These are phyloP conservation scores for Natrix natrix DNA, from an alignment of 2,797 vertebrate genomes.

Conservation along the genomic window DNA sequence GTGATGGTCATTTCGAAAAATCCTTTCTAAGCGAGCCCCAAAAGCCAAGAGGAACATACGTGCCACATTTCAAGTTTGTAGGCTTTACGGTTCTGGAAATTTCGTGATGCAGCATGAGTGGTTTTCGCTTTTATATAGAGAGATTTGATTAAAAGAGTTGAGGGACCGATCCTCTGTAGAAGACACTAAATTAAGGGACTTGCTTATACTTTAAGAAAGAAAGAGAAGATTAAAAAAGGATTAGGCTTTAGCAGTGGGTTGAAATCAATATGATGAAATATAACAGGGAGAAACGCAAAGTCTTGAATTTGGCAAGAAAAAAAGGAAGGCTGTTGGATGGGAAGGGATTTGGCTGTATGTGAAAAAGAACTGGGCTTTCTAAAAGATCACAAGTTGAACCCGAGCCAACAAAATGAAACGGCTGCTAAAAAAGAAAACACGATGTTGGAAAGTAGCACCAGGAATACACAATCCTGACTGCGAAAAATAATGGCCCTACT, in stretches of 20 bases:
- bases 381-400: background rate
- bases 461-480: background rate
- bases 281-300: background rate
- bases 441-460: background rate
- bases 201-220: background rate
- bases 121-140: too few species aligned
- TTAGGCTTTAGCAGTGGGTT: background rate
- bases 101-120: too few species aligned
- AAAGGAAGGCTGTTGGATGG: background rate
- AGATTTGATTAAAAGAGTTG: background rate
- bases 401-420: background rate
- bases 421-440: background rate
- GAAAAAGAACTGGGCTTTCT: background rate
- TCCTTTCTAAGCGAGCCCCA: too few species aligned
- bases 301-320: background rate
- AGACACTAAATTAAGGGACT: background rate
- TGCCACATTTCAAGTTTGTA: too few species aligned
- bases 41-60: too few species aligned
- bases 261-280: background rate
- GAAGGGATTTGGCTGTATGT: background rate
- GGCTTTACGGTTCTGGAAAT: too few species aligned
- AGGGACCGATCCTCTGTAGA: background rate
- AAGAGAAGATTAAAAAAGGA: background rate
- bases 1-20: too few species aligned
- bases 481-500: background rate